Evolutionary conservation across 1,140 invertebrate species (phyloP).

Genomic region (Caenorhabditis brenneri): DNA sequence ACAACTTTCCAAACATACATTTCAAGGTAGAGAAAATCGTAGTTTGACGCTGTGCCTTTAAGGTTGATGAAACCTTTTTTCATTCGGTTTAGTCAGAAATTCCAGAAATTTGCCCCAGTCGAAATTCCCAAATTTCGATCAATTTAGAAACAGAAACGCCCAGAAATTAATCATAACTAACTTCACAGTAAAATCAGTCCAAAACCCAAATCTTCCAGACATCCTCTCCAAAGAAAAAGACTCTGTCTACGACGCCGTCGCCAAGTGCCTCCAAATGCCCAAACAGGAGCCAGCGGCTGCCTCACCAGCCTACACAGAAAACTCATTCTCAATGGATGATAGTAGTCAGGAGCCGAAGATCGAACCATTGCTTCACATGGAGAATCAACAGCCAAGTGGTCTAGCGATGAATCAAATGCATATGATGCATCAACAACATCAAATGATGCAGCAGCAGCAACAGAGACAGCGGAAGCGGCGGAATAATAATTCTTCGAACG

Average conservation of each 20-base stretch:
- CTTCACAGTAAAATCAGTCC: background rate
- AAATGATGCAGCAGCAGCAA: background rate
- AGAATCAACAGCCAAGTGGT: background rate
- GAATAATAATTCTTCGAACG: no score
- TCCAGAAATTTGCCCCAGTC: no score
- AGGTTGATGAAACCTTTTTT: no score
- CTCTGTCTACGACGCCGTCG: conserved; percentile 5
- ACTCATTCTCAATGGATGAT: conserved; percentile 28
- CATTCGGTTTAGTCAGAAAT: no score
- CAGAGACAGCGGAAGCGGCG: background rate
- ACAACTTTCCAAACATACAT: no score
- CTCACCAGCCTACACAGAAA: conserved; percentile 11
- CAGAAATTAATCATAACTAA: background rate
- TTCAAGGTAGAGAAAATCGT: no score
- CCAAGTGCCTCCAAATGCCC: background rate
- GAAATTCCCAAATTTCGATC: no score
- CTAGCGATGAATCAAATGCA: background rate
- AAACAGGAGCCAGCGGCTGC: background rate
- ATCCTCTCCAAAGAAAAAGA: conserved; percentile 8
- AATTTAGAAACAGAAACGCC: background rate
- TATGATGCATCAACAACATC: background rate
- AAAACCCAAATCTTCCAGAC: background rate
- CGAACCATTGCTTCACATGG: background rate
- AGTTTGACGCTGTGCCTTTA: no score
- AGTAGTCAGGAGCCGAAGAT: background rate